Evolutionary conservation across 2,113 vertebrate genomes (phyloP).

Genomic region (Macaca nemestrina): DNA sequence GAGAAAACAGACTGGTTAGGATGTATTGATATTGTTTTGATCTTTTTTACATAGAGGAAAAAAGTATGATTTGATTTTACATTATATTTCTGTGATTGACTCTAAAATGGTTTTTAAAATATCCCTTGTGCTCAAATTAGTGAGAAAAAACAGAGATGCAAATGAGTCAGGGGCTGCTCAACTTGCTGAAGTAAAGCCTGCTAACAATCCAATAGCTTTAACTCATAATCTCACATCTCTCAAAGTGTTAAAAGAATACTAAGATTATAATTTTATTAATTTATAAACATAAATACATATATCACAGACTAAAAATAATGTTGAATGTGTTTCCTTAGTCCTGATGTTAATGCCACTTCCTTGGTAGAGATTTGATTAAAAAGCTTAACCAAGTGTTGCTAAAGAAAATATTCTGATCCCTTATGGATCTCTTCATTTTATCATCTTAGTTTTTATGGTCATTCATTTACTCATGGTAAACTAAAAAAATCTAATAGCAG

Average conservation of each 20-base stretch:
- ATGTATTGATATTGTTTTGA: slow-evolving; percentile 26
- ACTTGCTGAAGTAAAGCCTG: not conserved
- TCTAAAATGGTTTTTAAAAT: slow-evolving; percentile 15
- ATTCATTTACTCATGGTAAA: not conserved
- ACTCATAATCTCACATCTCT: not conserved
- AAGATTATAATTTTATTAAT: not conserved
- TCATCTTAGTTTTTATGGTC: not conserved
- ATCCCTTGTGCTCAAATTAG: slow-evolving; percentile 14
- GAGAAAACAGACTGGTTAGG: slow-evolving; percentile 13
- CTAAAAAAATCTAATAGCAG: not conserved
- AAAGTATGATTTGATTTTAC: slow-evolving; percentile 32
- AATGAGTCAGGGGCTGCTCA: not conserved
- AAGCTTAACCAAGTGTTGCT: not conserved
- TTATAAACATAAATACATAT: not conserved
- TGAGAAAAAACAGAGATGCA: not conserved
- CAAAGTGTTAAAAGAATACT: not conserved
- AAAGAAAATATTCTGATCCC: not conserved
- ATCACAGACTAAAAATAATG: not conserved
- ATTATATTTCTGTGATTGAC: not conserved
- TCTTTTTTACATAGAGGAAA: not conserved
- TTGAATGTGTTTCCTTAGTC: not conserved
- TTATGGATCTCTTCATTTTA: not conserved
- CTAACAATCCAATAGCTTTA: not conserved
- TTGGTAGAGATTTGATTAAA: not conserved
- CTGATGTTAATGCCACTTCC: not conserved